Base-by-base conservation (phyloP, 2,888 invertebrate genomes). In the Phaonia tiefii region DNA sequence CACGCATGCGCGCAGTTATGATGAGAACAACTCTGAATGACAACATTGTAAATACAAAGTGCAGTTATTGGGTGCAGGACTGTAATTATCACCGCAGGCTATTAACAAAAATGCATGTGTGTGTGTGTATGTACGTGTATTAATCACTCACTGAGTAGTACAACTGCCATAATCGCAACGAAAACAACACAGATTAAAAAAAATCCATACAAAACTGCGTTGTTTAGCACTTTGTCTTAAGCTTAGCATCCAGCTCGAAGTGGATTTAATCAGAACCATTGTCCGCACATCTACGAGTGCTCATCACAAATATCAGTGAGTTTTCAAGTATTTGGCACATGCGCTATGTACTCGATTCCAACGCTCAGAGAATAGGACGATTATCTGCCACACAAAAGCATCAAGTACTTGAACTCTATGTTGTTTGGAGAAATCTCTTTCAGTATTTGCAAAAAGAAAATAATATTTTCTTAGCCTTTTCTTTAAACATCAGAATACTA, bases 71-170 rank as follows among this genome's bases (percentile, higher is more conserved):
- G 31, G n/a, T 39, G 39, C 39, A 17, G 60, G 15, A 37, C n/a
- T n/a, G 81, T 81, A 81, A 81, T 81, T 81, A 81, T 78, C 78
- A 72, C 81, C 78, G 72, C 81, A 75, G 81, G 81, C 78, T 69
- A 44, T n/a, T n/a, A n/a, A n/a, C 22, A 71, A 81, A 75, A 72
- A 67, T 81, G 60, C 78, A 42, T 26, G 31, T 46, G 49, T 17
- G 42, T 76, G 17, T 31, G 13, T 17, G 15, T 10, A 17, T 17
- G 31, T 17, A 8, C 60, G 10, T 17, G 0, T 17, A 2, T 31
- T 39, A 17, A 39, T 39, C 22, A 42, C 39, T 63, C 2, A 22
- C 63, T 31, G 42, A 37, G n/a, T 39, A 56, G 60, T 15, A 15
- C 7, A 39, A 39, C 60, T n/a, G n/a, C 31, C 13, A 20, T 63